A percentile compares a stretch with the other conserved stretches of the same genome.
Conservation (phyloP, 2,113 vertebrate species). For the Bufo bufo region DNA sequence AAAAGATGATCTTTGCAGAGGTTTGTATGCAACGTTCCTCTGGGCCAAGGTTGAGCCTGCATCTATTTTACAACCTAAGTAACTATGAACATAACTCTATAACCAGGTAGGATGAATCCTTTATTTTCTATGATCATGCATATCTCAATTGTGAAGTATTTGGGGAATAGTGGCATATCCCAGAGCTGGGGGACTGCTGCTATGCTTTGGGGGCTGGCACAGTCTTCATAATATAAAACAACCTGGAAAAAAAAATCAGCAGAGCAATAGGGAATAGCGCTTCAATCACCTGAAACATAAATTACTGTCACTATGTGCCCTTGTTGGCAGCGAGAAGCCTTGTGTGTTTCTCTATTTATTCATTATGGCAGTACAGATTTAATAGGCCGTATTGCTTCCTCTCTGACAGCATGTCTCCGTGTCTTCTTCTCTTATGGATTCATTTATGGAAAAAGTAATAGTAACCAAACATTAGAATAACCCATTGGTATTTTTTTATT, state of each 20-base stretch:
- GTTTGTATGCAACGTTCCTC: too few relatives aligned
- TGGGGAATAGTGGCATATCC: conserved; percentile 20
- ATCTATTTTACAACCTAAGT: neutral
- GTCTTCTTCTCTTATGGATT: neutral
- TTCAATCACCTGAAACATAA: conserved; percentile 47
- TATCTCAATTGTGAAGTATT: conserved; percentile 32
- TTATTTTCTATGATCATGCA: conserved; percentile 21
- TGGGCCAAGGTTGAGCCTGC: too few relatives aligned
- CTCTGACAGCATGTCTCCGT: neutral
- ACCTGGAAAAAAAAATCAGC: neutral
- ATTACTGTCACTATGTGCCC: conserved; percentile 47
- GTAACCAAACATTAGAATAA: neutral
- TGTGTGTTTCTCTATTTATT: conserved; percentile 25
- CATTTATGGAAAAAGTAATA: neutral
- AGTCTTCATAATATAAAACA: conserved; percentile 39
- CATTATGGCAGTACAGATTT: conserved; percentile 28
- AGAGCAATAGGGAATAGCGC: conserved; percentile 29
- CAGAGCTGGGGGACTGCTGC: neutral
- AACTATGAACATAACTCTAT: neutral
- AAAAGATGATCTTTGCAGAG: too few relatives aligned
- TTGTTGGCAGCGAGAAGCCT: conserved; percentile 33
- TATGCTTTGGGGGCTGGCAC: conserved; percentile 18
- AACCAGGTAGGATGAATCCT: neutral
- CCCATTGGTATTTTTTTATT: neutral
- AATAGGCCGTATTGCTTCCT: conserved; percentile 20